Conservation (phyloP, 2,113 vertebrate genomes). For the Rostratula benghalensis region DNA sequence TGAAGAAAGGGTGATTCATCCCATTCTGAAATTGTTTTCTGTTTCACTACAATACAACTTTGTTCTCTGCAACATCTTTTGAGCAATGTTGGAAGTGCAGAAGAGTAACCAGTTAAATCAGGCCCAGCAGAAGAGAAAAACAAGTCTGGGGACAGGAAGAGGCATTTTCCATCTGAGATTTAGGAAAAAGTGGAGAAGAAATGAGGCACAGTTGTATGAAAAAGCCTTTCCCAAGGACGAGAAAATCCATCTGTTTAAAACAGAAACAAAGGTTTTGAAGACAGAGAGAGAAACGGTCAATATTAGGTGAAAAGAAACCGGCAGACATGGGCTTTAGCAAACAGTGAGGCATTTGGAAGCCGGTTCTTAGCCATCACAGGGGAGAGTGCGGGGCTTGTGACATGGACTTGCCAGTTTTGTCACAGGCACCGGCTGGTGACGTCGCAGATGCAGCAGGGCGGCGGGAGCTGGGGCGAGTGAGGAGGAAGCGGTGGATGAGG, state of each 20-base stretch:
- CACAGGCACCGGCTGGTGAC: not conserved
- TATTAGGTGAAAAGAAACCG: not conserved
- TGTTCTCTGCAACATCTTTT: conserved; percentile 29
- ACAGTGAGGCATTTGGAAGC: not conserved
- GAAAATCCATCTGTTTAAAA: not conserved
- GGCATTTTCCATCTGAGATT: not conserved
- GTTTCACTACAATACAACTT: conserved; percentile 29
- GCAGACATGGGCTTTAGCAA: not conserved
- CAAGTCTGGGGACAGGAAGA: not conserved
- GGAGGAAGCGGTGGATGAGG: not conserved
- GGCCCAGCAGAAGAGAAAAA: not conserved
- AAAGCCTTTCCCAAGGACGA: not conserved
- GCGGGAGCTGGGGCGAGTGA: not conserved
- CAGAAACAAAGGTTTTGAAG: not conserved
- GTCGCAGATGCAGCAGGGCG: rapidly evolving
- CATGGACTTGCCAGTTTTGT: not conserved
- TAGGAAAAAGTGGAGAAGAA: not conserved
- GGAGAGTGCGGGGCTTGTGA: not conserved
- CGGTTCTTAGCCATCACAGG: not conserved
- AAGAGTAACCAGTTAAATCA: not conserved
- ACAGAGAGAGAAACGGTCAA: not conserved
- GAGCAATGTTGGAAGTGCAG: not conserved
- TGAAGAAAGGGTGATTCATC: conserved; percentile 66
- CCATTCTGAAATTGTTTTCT: conserved; percentile 51
- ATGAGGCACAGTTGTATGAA: not conserved